phyloP scores from a whole-genome alignment of 1,140 invertebrate genomes.

The Tetramorium simillimum region DNA sequence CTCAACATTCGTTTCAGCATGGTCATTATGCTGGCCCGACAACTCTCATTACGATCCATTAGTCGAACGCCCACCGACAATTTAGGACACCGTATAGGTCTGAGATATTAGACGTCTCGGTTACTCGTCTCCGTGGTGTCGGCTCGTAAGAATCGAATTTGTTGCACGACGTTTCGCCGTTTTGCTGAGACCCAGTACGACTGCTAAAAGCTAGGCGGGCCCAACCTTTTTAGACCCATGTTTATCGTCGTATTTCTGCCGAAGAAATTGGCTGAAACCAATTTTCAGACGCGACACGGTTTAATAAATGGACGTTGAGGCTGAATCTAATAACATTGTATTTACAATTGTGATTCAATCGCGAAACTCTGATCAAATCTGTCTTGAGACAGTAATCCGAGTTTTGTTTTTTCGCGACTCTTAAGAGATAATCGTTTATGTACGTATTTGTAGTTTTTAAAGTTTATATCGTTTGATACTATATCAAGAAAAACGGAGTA shows the following conservation, averaged over 20 bases:
- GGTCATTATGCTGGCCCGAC: constrained; percentile 73
- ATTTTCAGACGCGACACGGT: background rate
- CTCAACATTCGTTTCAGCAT: constrained; percentile 66
- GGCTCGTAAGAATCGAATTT: constrained; percentile 38
- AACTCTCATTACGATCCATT: constrained; percentile 78
- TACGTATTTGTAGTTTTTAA: background rate
- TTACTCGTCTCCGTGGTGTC: constrained; percentile 11
- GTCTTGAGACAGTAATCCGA: background rate
- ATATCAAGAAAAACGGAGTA: background rate
- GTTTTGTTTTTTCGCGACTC: background rate
- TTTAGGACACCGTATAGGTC: constrained; percentile 65
- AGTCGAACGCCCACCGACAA: constrained; percentile 78
- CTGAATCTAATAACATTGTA: background rate
- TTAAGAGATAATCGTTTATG: background rate
- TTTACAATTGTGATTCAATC: background rate
- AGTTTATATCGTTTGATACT: background rate
- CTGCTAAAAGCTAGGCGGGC: constrained; percentile 17
- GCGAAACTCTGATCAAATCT: background rate
- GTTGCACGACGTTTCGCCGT: background rate
- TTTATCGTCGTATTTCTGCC: constrained; percentile 15
- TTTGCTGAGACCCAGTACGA: constrained; percentile 6
- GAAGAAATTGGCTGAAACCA: background rate
- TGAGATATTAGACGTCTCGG: constrained; percentile 43
- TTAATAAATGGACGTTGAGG: constrained; percentile 8
- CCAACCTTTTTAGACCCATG: constrained; percentile 50